Conservation (phyloP, 2,888 invertebrate species). For the Anaspis maculata region DNA sequence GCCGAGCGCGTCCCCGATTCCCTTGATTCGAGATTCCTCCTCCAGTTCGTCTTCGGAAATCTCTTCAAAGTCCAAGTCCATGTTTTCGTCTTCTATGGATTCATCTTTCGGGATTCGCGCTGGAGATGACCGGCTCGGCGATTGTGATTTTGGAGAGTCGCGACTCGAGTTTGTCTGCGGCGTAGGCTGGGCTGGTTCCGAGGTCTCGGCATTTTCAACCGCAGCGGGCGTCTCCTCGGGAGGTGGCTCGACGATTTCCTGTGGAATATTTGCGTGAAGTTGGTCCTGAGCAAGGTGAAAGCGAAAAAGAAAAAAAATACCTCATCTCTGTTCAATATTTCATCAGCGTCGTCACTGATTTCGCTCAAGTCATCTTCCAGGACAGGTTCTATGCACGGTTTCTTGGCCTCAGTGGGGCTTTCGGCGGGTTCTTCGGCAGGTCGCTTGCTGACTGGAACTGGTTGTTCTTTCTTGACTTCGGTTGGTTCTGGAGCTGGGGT, state of each 20-base stretch:
- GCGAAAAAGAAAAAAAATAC: slow-evolving; percentile 28
- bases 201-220: slow-evolving; percentile 23
- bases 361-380: slow-evolving; percentile 72
- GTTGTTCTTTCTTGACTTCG: slow-evolving; percentile 38
- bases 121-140: slow-evolving; percentile 24
- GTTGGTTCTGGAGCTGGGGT: slow-evolving; percentile 13
- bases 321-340: slow-evolving; percentile 75
- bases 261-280: too few species aligned
- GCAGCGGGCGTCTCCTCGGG: slow-evolving; percentile 24
- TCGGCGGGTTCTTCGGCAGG: slow-evolving; percentile 37
- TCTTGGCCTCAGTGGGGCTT: slow-evolving; percentile 43
- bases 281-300: too few species aligned
- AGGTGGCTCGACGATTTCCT: slow-evolving; percentile 24
- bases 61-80: slow-evolving; percentile 78
- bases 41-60: slow-evolving; percentile 86
- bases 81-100: slow-evolving; percentile 61
- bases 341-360: slow-evolving; percentile 83
- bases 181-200: slow-evolving; percentile 27
- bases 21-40: slow-evolving; percentile 65
- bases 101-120: slow-evolving; percentile 38
- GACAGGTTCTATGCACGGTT: slow-evolving; percentile 40
- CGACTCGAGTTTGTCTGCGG: slow-evolving; percentile 13
- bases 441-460: slow-evolving; percentile 28
- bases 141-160: slow-evolving; percentile 31
- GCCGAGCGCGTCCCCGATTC: slow-evolving; percentile 86